These are phyloP conservation scores for Motacilla tschutschensis DNA, from an alignment of 2,113 vertebrate genomes.

Conservation along the genomic window DNA sequence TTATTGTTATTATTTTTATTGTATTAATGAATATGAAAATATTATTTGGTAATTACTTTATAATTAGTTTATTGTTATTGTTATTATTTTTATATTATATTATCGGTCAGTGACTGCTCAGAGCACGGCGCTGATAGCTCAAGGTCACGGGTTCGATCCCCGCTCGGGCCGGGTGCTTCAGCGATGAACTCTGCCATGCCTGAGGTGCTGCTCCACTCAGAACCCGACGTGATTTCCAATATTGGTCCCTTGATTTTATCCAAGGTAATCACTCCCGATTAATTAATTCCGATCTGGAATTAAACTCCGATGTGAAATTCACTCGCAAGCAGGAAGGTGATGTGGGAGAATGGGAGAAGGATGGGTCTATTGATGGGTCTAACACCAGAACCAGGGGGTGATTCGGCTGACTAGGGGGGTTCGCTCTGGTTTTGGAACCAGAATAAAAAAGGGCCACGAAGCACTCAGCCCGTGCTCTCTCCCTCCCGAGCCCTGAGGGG, in stretches of 20 bases:
- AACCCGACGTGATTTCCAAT: accelerated
- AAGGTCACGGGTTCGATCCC: constrained; percentile 51
- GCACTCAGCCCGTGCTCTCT: neutral
- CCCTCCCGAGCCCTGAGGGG: neutral
- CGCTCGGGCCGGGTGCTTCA: neutral
- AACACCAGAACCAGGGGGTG: no score
- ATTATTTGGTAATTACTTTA: no score
- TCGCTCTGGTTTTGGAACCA: neutral
- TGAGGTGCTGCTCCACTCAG: no score
- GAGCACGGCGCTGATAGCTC: neutral
- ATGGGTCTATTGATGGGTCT: accelerated
- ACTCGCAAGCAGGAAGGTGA: accelerated
- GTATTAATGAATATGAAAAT: no score
- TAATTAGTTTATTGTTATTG: no score
- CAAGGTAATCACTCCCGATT: accelerated
- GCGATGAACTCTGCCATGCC: accelerated
- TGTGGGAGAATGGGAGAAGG: accelerated
- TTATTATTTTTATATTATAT: no score
- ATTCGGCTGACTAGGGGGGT: no score
- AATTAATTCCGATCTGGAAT: accelerated
- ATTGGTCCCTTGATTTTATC: accelerated
- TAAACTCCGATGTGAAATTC: accelerated
- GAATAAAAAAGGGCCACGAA: neutral
- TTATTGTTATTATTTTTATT: no score
- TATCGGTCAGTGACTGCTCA: no score